Percentiles rank a stretch among this genome's conserved stretches.
Evolutionary conservation across 2,888 invertebrate species (phyloP).

Genomic region (Morpho deidamia): DNA sequence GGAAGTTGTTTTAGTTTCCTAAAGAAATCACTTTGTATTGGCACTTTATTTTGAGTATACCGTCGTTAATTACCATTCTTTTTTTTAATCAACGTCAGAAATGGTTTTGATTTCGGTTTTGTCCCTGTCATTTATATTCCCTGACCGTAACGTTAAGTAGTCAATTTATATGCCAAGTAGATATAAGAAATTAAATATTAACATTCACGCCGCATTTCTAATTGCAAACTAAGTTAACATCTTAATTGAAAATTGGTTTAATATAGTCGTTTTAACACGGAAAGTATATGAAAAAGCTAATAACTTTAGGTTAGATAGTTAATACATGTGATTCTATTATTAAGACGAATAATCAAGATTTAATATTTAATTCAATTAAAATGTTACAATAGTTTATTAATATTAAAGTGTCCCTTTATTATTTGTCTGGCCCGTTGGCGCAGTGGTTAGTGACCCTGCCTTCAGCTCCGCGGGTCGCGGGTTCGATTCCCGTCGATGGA

Average conservation of each 20-base stretch:
- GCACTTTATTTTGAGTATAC: neutral
- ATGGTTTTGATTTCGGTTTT: slow-evolving; percentile 1
- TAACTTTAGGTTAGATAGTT: slow-evolving; percentile 1
- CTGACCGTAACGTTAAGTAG: neutral
- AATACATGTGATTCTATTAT: neutral
- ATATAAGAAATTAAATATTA: slow-evolving; percentile 9
- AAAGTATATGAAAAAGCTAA: slow-evolving; percentile 1
- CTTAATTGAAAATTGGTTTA: slow-evolving; percentile 8
- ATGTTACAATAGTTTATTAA: too few species aligned
- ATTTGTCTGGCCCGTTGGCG: too few species aligned
- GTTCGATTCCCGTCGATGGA: too few species aligned
- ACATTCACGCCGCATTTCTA: slow-evolving; percentile 6
- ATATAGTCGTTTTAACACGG: neutral
- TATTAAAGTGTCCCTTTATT: too few species aligned
- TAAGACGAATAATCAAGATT: neutral
- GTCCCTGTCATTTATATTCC: slow-evolving; percentile 1
- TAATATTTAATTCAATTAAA: neutral
- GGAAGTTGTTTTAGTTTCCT: too few species aligned
- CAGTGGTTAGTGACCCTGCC: too few species aligned
- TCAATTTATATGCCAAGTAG: slow-evolving; percentile 7
- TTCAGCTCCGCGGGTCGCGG: too few species aligned
- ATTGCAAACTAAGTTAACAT: slow-evolving; percentile 6
- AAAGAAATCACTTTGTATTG: too few species aligned
- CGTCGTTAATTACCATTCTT: neutral
- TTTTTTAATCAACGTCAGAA: neutral